A percentile compares a stretch with the other conserved stretches of the same genome.
These are phyloP conservation scores for Ictalurus punctatus DNA, from an alignment of 2,113 vertebrate species.

Conservation along the genomic window DNA sequence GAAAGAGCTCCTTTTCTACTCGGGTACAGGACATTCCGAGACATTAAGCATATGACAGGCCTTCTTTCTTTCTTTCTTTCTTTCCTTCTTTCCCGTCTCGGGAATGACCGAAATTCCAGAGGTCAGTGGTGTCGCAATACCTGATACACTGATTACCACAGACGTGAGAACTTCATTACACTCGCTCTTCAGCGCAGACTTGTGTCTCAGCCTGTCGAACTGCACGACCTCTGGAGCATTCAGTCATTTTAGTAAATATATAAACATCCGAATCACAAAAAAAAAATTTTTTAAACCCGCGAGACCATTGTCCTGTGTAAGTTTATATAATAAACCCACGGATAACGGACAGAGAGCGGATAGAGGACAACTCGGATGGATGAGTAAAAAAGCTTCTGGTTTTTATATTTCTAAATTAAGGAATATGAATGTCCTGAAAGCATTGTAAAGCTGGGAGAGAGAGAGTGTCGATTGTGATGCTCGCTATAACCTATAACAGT, in stretches of 20 bases:
- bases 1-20: slow-evolving; percentile 63
- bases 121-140: slow-evolving; percentile 58
- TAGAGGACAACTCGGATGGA: not conserved
- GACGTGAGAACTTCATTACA: not conserved
- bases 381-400: not conserved
- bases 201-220: not conserved
- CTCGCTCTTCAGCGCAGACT: not conserved
- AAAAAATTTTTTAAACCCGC: no score
- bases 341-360: not conserved
- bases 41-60: slow-evolving; percentile 68
- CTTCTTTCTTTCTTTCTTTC: slow-evolving; percentile 57
- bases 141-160: slow-evolving; percentile 36
- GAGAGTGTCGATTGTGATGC: not conserved
- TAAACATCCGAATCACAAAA: not conserved
- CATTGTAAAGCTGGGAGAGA: not conserved
- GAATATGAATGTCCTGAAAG: not conserved
- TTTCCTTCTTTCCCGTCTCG: slow-evolving; percentile 57
- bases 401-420: not conserved
- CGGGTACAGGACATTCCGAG: slow-evolving; percentile 71
- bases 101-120: slow-evolving; percentile 60
- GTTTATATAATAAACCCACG: not conserved
- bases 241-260: not conserved
- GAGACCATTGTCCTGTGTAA: not conserved
- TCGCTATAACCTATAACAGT: not conserved
- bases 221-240: not conserved